Percentiles rank a stretch among this genome's conserved stretches.
Conservation (phyloP, 2,888 invertebrate species). For the Liposcelis brunnea region DNA sequence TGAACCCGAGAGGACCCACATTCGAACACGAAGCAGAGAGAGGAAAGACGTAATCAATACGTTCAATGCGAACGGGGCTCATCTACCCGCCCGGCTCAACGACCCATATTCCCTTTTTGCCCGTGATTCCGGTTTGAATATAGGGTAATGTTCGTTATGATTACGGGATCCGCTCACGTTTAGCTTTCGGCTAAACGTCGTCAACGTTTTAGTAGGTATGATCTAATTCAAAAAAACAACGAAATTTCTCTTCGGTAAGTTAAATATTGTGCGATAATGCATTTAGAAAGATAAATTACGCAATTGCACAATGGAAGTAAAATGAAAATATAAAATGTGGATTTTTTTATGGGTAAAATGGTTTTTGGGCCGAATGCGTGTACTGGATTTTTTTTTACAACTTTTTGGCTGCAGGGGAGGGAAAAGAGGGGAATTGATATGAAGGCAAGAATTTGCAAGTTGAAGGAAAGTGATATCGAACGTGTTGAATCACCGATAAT, state of each 20-base stretch:
- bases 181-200: neutral
- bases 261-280: constrained; percentile 4
- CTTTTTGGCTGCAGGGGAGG: too few species aligned
- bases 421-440: too few species aligned
- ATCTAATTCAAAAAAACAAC: neutral
- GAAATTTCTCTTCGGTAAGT: neutral
- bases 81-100: neutral
- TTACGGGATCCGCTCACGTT: neutral
- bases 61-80: neutral
- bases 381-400: too few species aligned
- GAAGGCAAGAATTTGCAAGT: too few species aligned
- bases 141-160: constrained; percentile 3
- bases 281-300: constrained; percentile 6
- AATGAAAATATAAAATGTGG: neutral
- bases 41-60: neutral
- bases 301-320: constrained; percentile 4
- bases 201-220: neutral
- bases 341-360: neutral
- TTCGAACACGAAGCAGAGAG: constrained; percentile 1
- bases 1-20: constrained; percentile 15
- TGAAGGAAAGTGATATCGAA: too few species aligned
- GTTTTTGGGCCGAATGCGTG: too few species aligned
- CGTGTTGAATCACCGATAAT: too few species aligned
- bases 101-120: neutral
- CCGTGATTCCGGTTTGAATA: neutral